Percentiles rank a stretch among this genome's conserved stretches.
These are phyloP conservation scores for Sarcophaga subvicina DNA, from an alignment of 2,888 invertebrate species.

Conservation along the genomic window DNA sequence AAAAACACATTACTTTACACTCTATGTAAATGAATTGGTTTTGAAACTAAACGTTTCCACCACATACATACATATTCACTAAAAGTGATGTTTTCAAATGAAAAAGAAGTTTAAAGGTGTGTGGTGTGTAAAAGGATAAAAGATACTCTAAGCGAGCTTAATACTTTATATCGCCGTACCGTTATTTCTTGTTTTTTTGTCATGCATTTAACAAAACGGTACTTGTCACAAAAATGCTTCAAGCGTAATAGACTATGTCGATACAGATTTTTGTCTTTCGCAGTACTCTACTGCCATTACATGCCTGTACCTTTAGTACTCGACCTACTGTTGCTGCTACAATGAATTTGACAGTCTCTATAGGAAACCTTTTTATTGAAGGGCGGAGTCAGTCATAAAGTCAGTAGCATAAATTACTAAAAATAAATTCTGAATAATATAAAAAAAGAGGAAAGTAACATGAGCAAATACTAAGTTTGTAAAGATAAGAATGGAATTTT, in stretches of 20 bases:
- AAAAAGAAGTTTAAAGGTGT: neutral
- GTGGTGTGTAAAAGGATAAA: neutral
- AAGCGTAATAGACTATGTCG: slow-evolving; percentile 41
- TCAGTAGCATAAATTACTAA: slow-evolving; percentile 33
- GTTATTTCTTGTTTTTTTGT: slow-evolving; percentile 11
- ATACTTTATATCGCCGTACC: neutral
- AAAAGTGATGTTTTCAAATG: neutral
- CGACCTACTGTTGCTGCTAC: neutral
- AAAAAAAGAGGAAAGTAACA: neutral
- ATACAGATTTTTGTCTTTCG: neutral
- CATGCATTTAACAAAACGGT: slow-evolving; percentile 26
- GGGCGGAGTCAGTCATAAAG: neutral
- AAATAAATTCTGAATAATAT: neutral
- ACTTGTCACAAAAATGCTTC: slow-evolving; percentile 62
- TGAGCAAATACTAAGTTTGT: slow-evolving; percentile 24
- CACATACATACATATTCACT: neutral
- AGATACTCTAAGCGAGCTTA: neutral
- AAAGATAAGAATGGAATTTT: too few species aligned
- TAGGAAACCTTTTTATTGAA: slow-evolving; percentile 7
- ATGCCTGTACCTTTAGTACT: neutral
- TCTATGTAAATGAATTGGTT: neutral
- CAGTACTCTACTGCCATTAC: neutral
- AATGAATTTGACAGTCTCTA: slow-evolving; percentile 5
- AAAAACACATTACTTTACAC: too few species aligned
- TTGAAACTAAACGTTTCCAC: slow-evolving; percentile 11